Evolutionary conservation across 1,140 invertebrate genomes (phyloP).

Genomic region (Monomorium pharaonis): DNA sequence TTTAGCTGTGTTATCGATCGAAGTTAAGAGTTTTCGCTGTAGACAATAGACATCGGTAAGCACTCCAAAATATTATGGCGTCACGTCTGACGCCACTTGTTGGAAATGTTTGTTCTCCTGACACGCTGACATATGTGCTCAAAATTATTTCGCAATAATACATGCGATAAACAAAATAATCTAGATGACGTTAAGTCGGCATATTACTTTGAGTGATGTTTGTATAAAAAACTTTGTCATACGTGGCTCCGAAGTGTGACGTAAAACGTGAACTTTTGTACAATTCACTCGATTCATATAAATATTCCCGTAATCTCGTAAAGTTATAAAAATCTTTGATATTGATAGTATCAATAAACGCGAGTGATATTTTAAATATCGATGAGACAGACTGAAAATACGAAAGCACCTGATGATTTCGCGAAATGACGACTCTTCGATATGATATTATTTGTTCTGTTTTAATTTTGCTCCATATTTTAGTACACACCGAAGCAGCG

Average conservation of each 20-base stretch:
- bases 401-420: conserved; percentile 20
- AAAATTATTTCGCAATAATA: background rate
- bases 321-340: background rate
- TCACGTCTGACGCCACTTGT: conserved; percentile 37
- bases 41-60: background rate
- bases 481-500: conserved; percentile 12
- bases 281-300: background rate
- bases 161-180: background rate
- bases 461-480: conserved; percentile 62
- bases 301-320: background rate
- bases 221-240: background rate
- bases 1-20: conserved; percentile 22
- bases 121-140: conserved; percentile 27
- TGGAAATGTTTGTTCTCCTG: conserved; percentile 36
- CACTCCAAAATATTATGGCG: conserved; percentile 46
- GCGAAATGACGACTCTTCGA: conserved; percentile 63
- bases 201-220: background rate
- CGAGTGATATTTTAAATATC: background rate
- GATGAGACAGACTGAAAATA: conserved; percentile 1
- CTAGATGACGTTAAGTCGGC: background rate
- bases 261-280: background rate
- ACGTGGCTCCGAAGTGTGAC: conserved; percentile 27
- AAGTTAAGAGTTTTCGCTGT: background rate
- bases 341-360: background rate
- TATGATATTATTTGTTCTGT: conserved; percentile 61